phyloP scores from a whole-genome alignment of 2,888 invertebrate genomes.

The Cataglyphis altisquamis region DNA sequence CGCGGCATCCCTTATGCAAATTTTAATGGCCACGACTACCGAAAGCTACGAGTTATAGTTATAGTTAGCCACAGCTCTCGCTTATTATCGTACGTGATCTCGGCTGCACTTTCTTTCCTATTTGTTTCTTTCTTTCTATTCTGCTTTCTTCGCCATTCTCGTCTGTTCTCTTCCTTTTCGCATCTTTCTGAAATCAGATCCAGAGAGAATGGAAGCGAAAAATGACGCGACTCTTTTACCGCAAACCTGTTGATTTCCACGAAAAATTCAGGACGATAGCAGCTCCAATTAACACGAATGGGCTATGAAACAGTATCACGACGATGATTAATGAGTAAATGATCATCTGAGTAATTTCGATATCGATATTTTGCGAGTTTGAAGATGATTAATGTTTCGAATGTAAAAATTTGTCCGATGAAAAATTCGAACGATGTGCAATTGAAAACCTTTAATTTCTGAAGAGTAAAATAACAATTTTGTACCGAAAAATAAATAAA shows the following conservation, averaged over 20 bases:
- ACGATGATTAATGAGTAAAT: slow-evolving; percentile 75
- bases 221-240: slow-evolving; percentile 71
- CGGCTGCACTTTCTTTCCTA: slow-evolving; percentile 34
- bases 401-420: slow-evolving; percentile 15
- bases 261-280: slow-evolving; percentile 70
- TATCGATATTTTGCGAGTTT: slow-evolving; percentile 47
- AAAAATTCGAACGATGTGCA: neutral
- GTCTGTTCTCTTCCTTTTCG: slow-evolving; percentile 51
- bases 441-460: neutral
- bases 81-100: slow-evolving; percentile 71
- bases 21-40: slow-evolving; percentile 74
- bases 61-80: slow-evolving; percentile 66
- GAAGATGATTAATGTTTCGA: slow-evolving; percentile 39
- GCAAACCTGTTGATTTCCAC: slow-evolving; percentile 74
- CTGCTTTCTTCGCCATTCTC: slow-evolving; percentile 33
- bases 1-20: slow-evolving; percentile 76
- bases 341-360: slow-evolving; percentile 52
- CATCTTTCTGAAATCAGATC: slow-evolving; percentile 58
- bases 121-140: no score
- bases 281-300: slow-evolving; percentile 24
- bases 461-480: slow-evolving; percentile 5
- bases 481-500: neutral
- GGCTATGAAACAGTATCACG: slow-evolving; percentile 63
- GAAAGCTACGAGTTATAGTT: slow-evolving; percentile 74
- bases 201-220: slow-evolving; percentile 67